These are phyloP conservation scores for Dipodomys stephensi DNA, from an alignment of 2,113 vertebrate genomes.

Conservation along the genomic window DNA sequence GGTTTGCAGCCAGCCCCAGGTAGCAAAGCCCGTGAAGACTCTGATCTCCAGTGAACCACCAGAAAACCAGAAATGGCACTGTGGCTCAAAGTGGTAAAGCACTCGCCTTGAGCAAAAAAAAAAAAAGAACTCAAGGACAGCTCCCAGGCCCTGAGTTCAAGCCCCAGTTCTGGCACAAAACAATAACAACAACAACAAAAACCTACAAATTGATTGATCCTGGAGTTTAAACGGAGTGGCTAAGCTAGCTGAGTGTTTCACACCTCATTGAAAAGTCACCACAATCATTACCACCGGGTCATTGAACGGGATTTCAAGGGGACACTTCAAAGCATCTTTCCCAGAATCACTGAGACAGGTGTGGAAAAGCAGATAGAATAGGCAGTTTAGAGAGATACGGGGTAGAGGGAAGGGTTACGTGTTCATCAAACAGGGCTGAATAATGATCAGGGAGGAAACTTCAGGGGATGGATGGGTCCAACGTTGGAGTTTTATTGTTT, in stretches of 20 bases:
- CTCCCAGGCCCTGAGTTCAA: too few species aligned
- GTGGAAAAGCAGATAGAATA: background rate
- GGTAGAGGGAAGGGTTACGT: background rate
- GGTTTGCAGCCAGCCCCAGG: too few species aligned
- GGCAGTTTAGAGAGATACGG: background rate
- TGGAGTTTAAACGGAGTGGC: too few species aligned
- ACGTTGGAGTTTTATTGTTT: too few species aligned
- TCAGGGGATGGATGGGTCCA: background rate
- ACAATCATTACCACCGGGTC: slow-evolving; percentile 70
- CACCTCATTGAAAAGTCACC: slow-evolving; percentile 66
- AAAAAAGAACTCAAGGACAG: too few species aligned
- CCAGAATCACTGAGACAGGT: slow-evolving; percentile 76
- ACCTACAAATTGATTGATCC: too few species aligned
- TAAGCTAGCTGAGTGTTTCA: slow-evolving; percentile 50
- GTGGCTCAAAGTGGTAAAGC: too few species aligned
- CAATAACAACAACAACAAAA: too few species aligned
- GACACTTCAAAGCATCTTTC: slow-evolving; percentile 64
- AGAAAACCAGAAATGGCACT: too few species aligned
- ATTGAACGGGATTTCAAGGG: slow-evolving; percentile 69
- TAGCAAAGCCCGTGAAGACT: background rate
- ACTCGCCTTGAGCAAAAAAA: too few species aligned
- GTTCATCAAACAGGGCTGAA: slow-evolving; percentile 53
- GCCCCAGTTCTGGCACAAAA: too few species aligned
- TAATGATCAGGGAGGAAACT: background rate
- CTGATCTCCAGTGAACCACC: background rate